Conservation (phyloP, 2,113 vertebrate genomes). For the Hystrix cristata region DNA sequence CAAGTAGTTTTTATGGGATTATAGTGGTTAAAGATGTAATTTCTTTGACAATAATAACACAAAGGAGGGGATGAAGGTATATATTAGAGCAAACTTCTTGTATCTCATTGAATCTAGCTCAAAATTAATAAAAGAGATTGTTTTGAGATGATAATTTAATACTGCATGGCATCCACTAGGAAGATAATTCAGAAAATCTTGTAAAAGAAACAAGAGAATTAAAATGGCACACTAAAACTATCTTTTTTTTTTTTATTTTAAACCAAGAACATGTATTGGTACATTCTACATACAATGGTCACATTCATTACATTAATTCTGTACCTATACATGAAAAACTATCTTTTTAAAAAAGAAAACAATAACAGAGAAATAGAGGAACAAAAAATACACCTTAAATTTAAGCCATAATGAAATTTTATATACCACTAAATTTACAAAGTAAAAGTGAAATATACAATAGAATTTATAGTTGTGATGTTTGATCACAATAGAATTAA, state of each 20-base stretch:
- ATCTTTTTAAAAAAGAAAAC: neutral
- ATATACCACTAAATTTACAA: neutral
- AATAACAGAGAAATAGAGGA: neutral
- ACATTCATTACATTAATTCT: too few relatives aligned
- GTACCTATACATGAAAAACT: neutral
- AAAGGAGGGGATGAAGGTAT: neutral
- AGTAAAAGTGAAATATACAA: neutral
- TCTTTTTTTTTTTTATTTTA: neutral
- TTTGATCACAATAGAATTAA: neutral
- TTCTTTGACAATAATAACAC: neutral
- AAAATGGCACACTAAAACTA: neutral
- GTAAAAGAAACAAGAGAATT: neutral
- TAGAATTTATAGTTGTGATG: too few relatives aligned
- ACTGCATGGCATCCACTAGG: neutral
- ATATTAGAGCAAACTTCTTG: neutral
- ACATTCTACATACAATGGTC: too few relatives aligned
- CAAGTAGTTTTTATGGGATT: neutral
- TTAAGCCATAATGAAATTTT: neutral
- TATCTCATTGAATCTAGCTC: neutral
- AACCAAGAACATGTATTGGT: too few relatives aligned
- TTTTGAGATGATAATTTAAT: conserved; percentile 25
- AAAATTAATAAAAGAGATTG: neutral
- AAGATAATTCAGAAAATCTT: neutral
- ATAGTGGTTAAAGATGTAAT: neutral
- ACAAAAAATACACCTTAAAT: neutral